phyloP scores from a whole-genome alignment of 2,797 vertebrate species.

The Sebastes minor region DNA sequence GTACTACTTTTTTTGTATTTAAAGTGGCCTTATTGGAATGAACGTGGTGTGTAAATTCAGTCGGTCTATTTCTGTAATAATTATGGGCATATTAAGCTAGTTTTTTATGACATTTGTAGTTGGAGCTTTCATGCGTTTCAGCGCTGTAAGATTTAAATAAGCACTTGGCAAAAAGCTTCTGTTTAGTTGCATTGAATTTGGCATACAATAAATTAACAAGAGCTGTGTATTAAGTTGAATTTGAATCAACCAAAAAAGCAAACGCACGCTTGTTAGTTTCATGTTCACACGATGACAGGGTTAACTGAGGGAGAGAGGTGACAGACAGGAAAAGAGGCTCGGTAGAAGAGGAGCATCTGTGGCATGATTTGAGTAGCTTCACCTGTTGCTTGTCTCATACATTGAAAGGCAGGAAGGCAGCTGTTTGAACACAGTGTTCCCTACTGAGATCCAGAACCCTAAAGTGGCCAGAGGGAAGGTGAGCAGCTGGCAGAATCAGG shows the following conservation, averaged over 20 bases:
- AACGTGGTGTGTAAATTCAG: background rate
- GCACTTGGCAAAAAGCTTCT: background rate
- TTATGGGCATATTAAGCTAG: background rate
- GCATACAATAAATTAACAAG: background rate
- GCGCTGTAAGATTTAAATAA: background rate
- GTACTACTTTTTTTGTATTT: constrained; percentile 20
- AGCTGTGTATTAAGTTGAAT: background rate
- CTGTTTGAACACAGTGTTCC: constrained; percentile 70
- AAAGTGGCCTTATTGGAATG: constrained; percentile 3
- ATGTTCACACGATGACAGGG: constrained; percentile 9
- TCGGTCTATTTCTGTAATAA: background rate
- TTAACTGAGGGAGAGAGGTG: constrained; percentile 27
- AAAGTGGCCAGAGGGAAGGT: constrained; percentile 73
- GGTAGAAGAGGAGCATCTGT: constrained; percentile 55
- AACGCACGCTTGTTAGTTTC: constrained; percentile 60
- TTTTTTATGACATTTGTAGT: constrained; percentile 8
- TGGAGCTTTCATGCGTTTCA: background rate
- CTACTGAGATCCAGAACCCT: constrained; percentile 51
- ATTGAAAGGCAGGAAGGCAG: constrained; percentile 66
- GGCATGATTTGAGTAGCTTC: constrained; percentile 71
- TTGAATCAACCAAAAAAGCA: constrained; percentile 52
- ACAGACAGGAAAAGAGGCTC: constrained; percentile 34
- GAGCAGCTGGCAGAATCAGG: constrained; percentile 72
- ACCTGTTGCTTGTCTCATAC: constrained; percentile 80
- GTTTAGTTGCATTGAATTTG: background rate